Percentiles rank a stretch among this genome's conserved stretches.
These are phyloP conservation scores for Drosophila recens DNA, from an alignment of 2,888 invertebrate species.

Conservation along the genomic window DNA sequence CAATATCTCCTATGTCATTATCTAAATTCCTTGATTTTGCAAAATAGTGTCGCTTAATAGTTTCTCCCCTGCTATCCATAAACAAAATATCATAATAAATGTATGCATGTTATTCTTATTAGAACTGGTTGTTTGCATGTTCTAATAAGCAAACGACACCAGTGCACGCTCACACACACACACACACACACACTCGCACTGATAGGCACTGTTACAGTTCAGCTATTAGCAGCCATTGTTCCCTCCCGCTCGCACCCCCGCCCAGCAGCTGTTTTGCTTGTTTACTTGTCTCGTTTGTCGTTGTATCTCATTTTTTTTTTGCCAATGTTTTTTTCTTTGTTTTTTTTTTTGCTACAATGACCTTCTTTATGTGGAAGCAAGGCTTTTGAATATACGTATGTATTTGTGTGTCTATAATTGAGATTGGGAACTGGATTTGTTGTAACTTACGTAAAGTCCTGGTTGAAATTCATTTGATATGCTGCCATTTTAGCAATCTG, in stretches of 20 bases:
- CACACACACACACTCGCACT: conserved; percentile 24
- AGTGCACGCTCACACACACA: conserved; percentile 49
- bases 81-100: conserved; percentile 67
- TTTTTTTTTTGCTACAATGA: conserved; percentile 59
- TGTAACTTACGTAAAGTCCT: conserved; percentile 81
- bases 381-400: conserved; percentile 31
- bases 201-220: conserved; percentile 49
- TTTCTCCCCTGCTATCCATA: conserved; percentile 8
- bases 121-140: conserved; percentile 76
- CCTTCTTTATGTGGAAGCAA: conserved; percentile 64
- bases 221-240: conserved; percentile 46
- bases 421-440: conserved; percentile 32
- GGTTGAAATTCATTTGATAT: conserved; percentile 81
- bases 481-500: conserved; percentile 67
- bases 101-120: conserved; percentile 69
- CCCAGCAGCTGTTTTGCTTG: conserved; percentile 61
- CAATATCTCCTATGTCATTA: neutral
- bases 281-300: conserved; percentile 60
- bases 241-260: conserved; percentile 18
- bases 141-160: conserved; percentile 60
- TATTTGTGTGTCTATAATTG: conserved; percentile 2
- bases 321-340: conserved; percentile 25
- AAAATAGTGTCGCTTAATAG: conserved; percentile 37
- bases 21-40: conserved; percentile 14
- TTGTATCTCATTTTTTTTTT: conserved; percentile 56